Base-by-base conservation (phyloP, 1,140 invertebrate species). In the Calosoma granatense region DNA sequence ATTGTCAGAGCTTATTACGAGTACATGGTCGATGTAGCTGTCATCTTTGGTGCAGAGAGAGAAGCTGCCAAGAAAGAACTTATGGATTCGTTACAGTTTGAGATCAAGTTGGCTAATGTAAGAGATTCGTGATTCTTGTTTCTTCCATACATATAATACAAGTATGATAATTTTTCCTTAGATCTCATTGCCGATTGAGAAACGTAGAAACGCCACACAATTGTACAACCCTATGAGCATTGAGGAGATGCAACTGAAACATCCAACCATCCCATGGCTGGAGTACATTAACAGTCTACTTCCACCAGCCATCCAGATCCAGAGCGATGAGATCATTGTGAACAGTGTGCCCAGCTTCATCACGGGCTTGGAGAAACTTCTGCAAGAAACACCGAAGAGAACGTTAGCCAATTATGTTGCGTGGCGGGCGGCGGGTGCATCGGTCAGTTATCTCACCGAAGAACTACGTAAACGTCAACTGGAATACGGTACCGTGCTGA, bases 91-190 rank as follows among this genome's bases (percentile, higher is more conserved):
- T 75, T 98, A 1, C 74, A 88, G 15, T 97, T 98, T 66, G 95
- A 99, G 78, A 92, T 92, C 14, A 78, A 85, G 60, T 76, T 99
- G 36, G 93, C 93, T n/a, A 94, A 95, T 69, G 91, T 94, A 78
- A 84, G 81, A 77, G 58, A 17, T 26, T n/a, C n/a, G n/a, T n/a
- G n/a, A n/a, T n/a, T n/a, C n/a, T n/a, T n/a, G n/a, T n/a, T n/a
- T n/a, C n/a, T n/a, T n/a, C n/a, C n/a, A n/a, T 22, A 52, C 19
- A 20, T 11, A 22, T 19, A 36, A 6, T 36, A 36, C 26, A 9
- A 9, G 26, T 36, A 36, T 52, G 56, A 51, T 56, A 62, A 60
- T 70, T 71, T 12, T n/a, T n/a, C n/a, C n/a, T n/a, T 63, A 94
- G 89, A 92, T 92, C 60, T 94, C 91, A 0, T 73, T 92, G 63